Conservation (phyloP, 2,113 vertebrate species). For the Rattus rattus region DNA sequence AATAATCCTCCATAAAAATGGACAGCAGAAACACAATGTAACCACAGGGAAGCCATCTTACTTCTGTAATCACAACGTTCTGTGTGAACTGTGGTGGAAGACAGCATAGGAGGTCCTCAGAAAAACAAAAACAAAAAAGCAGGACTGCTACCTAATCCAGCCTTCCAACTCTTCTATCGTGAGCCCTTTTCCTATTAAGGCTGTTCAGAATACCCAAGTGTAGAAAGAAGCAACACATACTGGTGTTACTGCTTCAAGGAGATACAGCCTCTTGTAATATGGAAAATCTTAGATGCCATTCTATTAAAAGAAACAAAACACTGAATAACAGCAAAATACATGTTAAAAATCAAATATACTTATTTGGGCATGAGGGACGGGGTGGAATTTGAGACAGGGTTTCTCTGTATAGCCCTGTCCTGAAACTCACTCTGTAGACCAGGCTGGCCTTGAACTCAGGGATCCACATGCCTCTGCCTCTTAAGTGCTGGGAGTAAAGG, state of each 20-base stretch:
- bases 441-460: too few species aligned
- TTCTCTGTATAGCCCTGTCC: too few species aligned
- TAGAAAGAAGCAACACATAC: background rate
- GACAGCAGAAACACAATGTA: background rate
- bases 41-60: background rate
- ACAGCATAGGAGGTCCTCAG: background rate
- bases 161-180: background rate
- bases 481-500: too few species aligned
- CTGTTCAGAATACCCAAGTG: background rate
- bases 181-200: accelerated
- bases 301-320: background rate
- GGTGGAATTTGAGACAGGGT: too few species aligned
- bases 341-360: background rate
- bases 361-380: too few species aligned
- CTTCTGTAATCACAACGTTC: background rate
- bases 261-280: background rate
- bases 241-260: background rate
- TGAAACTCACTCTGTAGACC: too few species aligned
- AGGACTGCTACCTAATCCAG: background rate
- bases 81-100: background rate
- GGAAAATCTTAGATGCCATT: background rate
- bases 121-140: background rate
- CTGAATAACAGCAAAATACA: background rate
- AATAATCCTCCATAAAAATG: background rate
- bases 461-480: too few species aligned